phyloP scores from a whole-genome alignment of 2,113 vertebrate genomes.

The Hipposideros armiger region DNA sequence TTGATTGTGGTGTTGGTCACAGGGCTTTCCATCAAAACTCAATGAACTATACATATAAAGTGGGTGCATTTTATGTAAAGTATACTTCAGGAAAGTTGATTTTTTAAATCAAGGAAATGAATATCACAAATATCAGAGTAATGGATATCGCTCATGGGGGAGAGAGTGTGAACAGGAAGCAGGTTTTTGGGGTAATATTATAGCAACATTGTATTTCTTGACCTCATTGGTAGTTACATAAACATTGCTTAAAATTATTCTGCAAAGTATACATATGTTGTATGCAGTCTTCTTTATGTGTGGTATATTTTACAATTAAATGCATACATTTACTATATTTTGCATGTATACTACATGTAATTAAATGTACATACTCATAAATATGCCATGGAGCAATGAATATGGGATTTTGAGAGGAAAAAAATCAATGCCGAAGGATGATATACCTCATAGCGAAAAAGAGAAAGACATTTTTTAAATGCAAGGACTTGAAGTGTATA shows the following conservation, averaged over 20 bases:
- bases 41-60: neutral
- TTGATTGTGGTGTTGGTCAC: neutral
- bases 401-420: neutral
- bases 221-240: neutral
- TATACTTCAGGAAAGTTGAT: neutral
- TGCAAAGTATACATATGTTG: neutral
- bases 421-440: neutral
- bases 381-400: neutral
- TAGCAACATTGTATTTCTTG: neutral
- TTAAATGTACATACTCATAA: neutral
- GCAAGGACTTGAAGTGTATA: neutral
- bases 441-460: neutral
- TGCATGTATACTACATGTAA: neutral
- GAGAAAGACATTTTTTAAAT: neutral
- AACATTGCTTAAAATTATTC: neutral
- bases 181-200: neutral
- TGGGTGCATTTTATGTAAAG: neutral
- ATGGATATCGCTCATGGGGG: no score
- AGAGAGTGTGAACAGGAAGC: neutral
- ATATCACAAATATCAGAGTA: neutral
- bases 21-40: neutral
- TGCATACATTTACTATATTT: neutral
- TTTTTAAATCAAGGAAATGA: neutral
- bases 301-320: neutral
- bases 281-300: neutral